Evolutionary conservation across 2,888 invertebrate genomes (phyloP), one percentile per base, ranked within the genome.

Genomic region (Crepidodera aurea): DNA sequence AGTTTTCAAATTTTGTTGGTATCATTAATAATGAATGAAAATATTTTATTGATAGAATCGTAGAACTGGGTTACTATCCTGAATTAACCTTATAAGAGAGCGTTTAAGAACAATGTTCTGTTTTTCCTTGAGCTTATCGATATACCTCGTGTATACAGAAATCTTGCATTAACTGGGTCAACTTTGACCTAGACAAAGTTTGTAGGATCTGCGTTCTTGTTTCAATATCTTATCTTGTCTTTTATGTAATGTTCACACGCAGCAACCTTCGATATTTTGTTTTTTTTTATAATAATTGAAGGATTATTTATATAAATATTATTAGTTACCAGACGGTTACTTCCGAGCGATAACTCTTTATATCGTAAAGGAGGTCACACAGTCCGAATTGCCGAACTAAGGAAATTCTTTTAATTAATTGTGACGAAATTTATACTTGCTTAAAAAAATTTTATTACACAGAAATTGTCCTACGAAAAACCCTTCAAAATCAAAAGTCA

Each of bases 101-200:
- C n/a, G n/a, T n/a, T n/a, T n/a, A n/a, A n/a, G n/a, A n/a, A n/a
- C n/a, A n/a, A n/a, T n/a, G n/a, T 22, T 22, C 22, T 22, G 2
- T 22, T 6, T 22, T 22, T 22, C 22, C 22, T 22, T 22, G 22
- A 22, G 22, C 32, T 32, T 32, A 32, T 32, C 32, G 8, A 32
- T 6, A 32, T 32, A 6, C 2, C 10, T 32, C 10, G n/a, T 10
- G 32, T 32, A 10, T 32, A 32, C 32, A 32, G n/a, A 32, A 32
- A 8, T 32, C 32, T 7, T n/a, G 32, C 32, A 32, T 32, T 32
- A 32, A 32, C 10, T 10, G 34, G 34, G 34, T 34, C 13, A 63
- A 59, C 60, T 60, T 63, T 63, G 63, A 63, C 63, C 63, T 37
- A 59, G 51, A 42, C 59, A 40, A 13, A 54, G 54, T 53, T 62